Evolutionary conservation across 2,113 vertebrate species (phyloP), one percentile per base, ranked within the genome.

Genomic region (Burhinus oedicnemus): DNA sequence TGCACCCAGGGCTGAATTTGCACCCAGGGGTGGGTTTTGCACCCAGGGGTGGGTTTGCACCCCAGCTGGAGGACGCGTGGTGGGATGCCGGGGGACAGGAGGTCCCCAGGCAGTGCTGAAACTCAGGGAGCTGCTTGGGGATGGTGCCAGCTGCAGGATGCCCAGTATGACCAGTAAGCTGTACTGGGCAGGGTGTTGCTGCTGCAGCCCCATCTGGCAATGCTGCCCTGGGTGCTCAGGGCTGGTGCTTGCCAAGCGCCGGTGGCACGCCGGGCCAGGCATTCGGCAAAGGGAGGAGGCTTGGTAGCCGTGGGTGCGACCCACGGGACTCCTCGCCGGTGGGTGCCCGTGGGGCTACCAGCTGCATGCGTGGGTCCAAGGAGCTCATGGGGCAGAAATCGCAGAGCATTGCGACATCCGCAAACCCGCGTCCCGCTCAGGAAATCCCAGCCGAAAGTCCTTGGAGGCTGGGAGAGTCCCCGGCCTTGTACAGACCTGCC

Each of bases 381-480:
- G 58, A n/a, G 52, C 64, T 64, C 8, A 2, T 1, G 44, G 76
- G 22, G 49, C 71, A 55, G 68, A 51, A 83, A 60, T 19, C 2
- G 1, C 2, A 0, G 72, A 62, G 42, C 2, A 6, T 78, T 91
- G 87, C 19, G 30, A 72, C 83, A 86, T 42, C 49, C 5, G 3
- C 78, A 42, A 60, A 60, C 30, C 64, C 4, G 1, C 7, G 6
- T 70, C 84, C 62, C 4, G 13, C 69, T 5, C 54, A 6, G 93
- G 87, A 89, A 81, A 81, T 62, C 78, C 84, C 87, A 55, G 47
- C 45, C 5, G 0, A 84, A 83, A 89, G 78, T 62, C 84, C 92
- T 93, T 16, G 87, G 93, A 64, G 81, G 57, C 74, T 93, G 88
- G 94, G 88, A 93, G 85, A 88, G 88, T 85, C 85, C 94, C 81